phyloP scores from a whole-genome alignment of 92 coral and sea anemone species.

The Virgularia gustaviana region DNA sequence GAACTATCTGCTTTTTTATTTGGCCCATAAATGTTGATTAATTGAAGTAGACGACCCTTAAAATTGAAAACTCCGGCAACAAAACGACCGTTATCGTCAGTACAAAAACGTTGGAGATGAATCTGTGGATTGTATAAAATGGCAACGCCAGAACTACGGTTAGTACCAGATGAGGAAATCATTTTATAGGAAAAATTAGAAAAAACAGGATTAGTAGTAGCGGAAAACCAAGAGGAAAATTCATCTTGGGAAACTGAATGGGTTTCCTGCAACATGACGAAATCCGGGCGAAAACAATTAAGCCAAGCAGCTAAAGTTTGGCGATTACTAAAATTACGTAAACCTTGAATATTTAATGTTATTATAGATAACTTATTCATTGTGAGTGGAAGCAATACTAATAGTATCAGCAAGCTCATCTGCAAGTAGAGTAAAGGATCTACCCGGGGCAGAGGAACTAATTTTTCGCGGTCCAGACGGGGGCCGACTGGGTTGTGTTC shows the following conservation, averaged over 20 bases:
- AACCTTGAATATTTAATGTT: slow-evolving; percentile 18
- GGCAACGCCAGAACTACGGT: slow-evolving; percentile 15
- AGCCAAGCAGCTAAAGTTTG: slow-evolving; percentile 15
- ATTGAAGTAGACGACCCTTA: not conserved
- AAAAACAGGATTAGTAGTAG: not conserved
- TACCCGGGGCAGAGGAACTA: too few species aligned
- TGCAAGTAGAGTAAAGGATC: too few species aligned
- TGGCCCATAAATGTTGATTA: slow-evolving; percentile 9
- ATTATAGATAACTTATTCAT: not conserved
- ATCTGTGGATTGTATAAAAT: slow-evolving; percentile 3
- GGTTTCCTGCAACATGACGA: slow-evolving; percentile 31
- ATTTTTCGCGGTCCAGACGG: too few species aligned
- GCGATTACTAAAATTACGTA: not conserved
- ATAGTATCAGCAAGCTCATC: too few species aligned
- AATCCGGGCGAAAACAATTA: slow-evolving; percentile 4
- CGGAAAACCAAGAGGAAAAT: slow-evolving; percentile 14
- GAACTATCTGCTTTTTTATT: not conserved
- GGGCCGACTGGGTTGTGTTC: not conserved
- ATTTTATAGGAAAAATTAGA: not conserved
- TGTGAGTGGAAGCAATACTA: not conserved
- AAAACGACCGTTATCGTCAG: slow-evolving; percentile 5
- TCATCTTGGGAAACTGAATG: slow-evolving; percentile 7
- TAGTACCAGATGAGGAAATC: slow-evolving; percentile 12
- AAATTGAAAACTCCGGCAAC: not conserved
- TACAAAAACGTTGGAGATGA: not conserved